Conservation (phyloP, 2,888 invertebrate genomes). For the Camponotus fellah region DNA sequence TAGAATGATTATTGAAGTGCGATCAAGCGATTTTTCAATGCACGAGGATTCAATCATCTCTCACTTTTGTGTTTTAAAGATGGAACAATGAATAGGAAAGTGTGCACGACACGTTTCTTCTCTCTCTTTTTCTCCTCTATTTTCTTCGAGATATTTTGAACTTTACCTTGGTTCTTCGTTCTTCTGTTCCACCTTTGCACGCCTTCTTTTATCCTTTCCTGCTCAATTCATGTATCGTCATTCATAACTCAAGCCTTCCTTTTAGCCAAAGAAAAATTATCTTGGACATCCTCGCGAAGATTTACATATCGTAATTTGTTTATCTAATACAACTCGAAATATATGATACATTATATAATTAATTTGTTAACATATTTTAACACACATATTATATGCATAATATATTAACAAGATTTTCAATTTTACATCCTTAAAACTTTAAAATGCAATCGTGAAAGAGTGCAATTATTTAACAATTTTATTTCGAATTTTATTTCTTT, state of each 20-base stretch:
- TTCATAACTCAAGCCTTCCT: constrained; percentile 4
- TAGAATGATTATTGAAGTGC: not conserved
- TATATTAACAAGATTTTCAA: not conserved
- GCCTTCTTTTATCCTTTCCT: not conserved
- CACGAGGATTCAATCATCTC: not conserved
- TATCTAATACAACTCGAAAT: not conserved
- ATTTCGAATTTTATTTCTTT: not conserved
- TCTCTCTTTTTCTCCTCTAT: not conserved
- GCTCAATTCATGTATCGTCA: constrained; percentile 24
- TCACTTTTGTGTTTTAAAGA: not conserved
- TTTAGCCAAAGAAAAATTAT: not conserved
- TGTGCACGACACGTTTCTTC: not conserved
- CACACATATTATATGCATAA: not conserved
- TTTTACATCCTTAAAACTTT: not conserved
- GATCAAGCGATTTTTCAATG: not conserved
- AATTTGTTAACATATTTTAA: not conserved
- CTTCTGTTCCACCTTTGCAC: not conserved
- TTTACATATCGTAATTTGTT: not conserved
- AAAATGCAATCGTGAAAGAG: not conserved
- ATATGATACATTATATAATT: not conserved
- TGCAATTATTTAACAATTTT: not conserved
- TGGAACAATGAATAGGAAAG: not conserved
- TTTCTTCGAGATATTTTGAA: not conserved
- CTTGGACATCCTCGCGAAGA: not conserved
- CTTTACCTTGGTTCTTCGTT: not conserved